phyloP scores from a whole-genome alignment of 2,113 vertebrate genomes.

The Vimba vimba region DNA sequence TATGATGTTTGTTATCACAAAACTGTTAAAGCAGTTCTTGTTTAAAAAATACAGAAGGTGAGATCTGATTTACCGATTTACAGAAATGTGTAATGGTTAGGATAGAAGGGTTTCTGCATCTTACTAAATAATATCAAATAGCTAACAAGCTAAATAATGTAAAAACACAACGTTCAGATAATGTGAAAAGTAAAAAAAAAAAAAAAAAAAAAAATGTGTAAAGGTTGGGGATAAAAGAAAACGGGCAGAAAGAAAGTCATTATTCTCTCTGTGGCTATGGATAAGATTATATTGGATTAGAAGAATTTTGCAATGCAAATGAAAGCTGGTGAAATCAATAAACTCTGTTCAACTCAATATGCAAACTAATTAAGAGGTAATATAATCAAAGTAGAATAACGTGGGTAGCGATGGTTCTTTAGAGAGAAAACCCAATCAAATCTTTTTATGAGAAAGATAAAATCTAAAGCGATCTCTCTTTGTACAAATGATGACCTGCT shows the following conservation, averaged over 20 bases:
- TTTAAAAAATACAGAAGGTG: background rate
- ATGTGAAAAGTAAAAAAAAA: constrained; percentile 55
- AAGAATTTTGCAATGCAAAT: constrained; percentile 84
- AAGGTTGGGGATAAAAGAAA: constrained; percentile 34
- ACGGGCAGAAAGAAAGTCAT: constrained; percentile 53
- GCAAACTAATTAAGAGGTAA: constrained; percentile 86
- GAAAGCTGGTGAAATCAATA: constrained; percentile 82
- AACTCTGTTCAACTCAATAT: constrained; percentile 83
- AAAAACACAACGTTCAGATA: background rate
- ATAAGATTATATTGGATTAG: constrained; percentile 84
- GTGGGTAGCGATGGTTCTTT: constrained; percentile 76
- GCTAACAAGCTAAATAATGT: background rate
- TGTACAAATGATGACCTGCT: constrained; percentile 81
- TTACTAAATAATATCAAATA: background rate
- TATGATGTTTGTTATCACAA: background rate
- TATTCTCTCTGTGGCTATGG: constrained; percentile 76
- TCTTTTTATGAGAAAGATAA: constrained; percentile 85
- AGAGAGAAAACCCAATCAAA: constrained; percentile 83
- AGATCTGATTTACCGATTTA: background rate
- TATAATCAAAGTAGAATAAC: constrained; percentile 83
- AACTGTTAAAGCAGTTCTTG: background rate
- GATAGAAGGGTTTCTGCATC: background rate
- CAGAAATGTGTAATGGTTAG: background rate
- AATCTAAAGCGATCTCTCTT: constrained; percentile 83
- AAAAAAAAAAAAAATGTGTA: background rate